phyloP scores from a whole-genome alignment of 2,888 invertebrate genomes.

The Fabriciana adippe region DNA sequence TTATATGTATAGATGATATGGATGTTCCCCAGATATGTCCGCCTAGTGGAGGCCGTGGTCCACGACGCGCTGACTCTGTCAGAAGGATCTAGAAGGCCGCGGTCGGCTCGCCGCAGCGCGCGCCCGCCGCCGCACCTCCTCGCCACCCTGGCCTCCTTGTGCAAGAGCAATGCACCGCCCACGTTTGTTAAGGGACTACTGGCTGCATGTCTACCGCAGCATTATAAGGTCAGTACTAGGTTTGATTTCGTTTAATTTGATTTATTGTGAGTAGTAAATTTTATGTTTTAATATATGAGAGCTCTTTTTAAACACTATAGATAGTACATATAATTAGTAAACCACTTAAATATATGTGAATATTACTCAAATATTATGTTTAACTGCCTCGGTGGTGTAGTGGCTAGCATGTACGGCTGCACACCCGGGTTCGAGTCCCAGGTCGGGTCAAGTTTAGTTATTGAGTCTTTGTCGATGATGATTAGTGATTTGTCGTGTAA shows the following conservation, averaged over 20 bases:
- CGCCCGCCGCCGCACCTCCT: slow-evolving; percentile 93
- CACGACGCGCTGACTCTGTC: slow-evolving; percentile 93
- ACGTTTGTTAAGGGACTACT: slow-evolving; percentile 48
- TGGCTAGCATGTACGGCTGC: too few relatives aligned
- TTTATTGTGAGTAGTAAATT: not conserved
- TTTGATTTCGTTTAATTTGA: not conserved
- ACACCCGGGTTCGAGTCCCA: too few relatives aligned
- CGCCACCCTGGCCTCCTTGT: slow-evolving; percentile 87
- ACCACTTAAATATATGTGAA: too few relatives aligned
- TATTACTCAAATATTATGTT: too few relatives aligned
- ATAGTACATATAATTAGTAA: too few relatives aligned
- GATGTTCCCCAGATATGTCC: slow-evolving; percentile 86
- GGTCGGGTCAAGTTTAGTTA: too few relatives aligned
- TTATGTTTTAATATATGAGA: too few relatives aligned
- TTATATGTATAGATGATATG: too few relatives aligned
- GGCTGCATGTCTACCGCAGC: slow-evolving; percentile 59
- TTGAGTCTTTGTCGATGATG: too few relatives aligned
- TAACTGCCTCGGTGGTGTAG: too few relatives aligned
- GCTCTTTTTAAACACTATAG: too few relatives aligned
- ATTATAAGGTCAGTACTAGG: slow-evolving; percentile 44
- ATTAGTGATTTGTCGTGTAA: too few relatives aligned
- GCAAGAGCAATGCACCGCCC: slow-evolving; percentile 84
- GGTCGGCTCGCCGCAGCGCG: slow-evolving; percentile 73
- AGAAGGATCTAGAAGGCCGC: slow-evolving; percentile 65
- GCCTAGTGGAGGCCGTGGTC: slow-evolving; percentile 93